A percentile compares a stretch with the other conserved stretches of the same genome.
Evolutionary conservation across 2,113 vertebrate genomes (phyloP).

Genomic region (Otis tarda): DNA sequence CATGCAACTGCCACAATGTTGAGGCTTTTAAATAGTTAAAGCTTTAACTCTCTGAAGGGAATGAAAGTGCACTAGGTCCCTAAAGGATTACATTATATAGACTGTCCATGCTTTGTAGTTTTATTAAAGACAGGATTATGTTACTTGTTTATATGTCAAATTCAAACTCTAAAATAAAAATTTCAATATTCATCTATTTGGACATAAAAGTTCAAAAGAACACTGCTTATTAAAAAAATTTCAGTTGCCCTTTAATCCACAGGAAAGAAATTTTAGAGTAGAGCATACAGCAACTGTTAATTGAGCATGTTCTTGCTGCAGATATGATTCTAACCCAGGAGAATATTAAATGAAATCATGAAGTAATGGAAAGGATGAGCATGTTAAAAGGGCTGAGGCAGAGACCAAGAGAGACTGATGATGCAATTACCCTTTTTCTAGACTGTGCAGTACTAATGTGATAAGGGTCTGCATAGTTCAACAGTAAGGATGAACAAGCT

Average conservation of each 20-base stretch:
- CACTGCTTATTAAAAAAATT: neutral
- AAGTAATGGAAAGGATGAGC: slow-evolving; percentile 47
- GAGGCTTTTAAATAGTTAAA: neutral
- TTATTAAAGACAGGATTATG: neutral
- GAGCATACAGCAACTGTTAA: neutral
- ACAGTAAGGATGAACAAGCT: slow-evolving; percentile 26
- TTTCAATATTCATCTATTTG: neutral
- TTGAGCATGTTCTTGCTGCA: neutral
- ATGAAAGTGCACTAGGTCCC: neutral
- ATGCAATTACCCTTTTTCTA: slow-evolving; percentile 43
- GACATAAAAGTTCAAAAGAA: neutral
- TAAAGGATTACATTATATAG: neutral
- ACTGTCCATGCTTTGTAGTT: neutral
- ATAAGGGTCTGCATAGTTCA: slow-evolving; percentile 41
- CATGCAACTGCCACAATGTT: neutral
- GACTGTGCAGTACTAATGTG: neutral
- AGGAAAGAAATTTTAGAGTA: neutral
- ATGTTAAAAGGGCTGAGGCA: slow-evolving; percentile 49
- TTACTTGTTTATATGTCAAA: neutral
- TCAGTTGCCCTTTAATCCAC: neutral
- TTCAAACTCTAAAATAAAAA: neutral
- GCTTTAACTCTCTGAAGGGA: neutral
- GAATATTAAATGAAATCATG: slow-evolving; percentile 61
- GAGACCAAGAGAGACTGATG: slow-evolving; percentile 32
- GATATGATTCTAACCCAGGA: neutral